phyloP scores from a whole-genome alignment of 2,113 vertebrate genomes.

The Stigmatopora argus region DNA sequence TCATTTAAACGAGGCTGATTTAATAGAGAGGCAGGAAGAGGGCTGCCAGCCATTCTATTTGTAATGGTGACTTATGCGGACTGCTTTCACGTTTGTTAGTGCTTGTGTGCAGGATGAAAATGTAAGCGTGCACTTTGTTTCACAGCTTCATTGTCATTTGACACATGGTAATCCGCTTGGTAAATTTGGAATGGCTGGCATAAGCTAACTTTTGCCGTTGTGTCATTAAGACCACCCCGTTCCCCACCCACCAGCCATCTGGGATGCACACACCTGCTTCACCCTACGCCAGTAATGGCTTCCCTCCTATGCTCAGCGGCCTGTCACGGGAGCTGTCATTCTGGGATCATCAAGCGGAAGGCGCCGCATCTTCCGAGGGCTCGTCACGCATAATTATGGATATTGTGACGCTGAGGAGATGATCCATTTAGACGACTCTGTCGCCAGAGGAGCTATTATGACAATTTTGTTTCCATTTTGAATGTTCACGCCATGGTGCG shows the following conservation, averaged over 20 bases:
- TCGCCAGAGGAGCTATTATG: constrained; percentile 63
- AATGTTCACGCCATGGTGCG: constrained; percentile 56
- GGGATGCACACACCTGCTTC: constrained; percentile 74
- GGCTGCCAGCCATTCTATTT: constrained; percentile 14
- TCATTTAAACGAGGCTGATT: constrained; percentile 48
- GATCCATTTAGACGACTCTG: constrained; percentile 61
- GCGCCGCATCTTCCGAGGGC: constrained; percentile 54
- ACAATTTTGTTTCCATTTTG: constrained; percentile 60
- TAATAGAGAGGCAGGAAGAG: constrained; percentile 47
- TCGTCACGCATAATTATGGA: constrained; percentile 62
- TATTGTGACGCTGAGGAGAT: constrained; percentile 61
- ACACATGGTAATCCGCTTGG: constrained; percentile 24
- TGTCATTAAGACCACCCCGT: constrained; percentile 51
- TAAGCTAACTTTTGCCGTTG: constrained; percentile 49
- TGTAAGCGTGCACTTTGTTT: constrained; percentile 17
- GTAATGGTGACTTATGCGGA: constrained; percentile 11
- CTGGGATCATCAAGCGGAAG: constrained; percentile 59
- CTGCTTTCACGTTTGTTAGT: constrained; percentile 19
- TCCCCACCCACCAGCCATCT: constrained; percentile 57
- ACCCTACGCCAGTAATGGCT: constrained; percentile 68
- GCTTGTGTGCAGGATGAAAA: constrained; percentile 16
- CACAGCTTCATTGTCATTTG: too few species aligned
- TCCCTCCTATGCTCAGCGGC: constrained; percentile 68
- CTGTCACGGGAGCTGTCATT: constrained; percentile 64
- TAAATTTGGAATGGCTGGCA: constrained; percentile 15